Evolutionary conservation across 2,888 invertebrate genomes (phyloP).

Genomic region (Lepidonotus clava): DNA sequence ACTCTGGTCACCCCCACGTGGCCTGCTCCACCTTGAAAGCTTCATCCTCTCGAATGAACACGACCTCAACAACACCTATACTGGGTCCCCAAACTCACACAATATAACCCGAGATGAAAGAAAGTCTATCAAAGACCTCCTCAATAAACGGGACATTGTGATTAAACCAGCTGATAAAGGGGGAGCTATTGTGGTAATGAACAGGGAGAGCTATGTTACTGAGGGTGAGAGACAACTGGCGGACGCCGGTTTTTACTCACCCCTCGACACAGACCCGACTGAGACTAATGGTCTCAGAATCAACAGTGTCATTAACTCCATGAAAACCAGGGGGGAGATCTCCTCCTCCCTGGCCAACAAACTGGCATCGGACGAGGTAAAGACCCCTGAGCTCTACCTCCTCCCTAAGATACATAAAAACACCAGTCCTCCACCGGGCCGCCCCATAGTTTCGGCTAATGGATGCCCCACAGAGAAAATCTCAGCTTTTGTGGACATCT

Average conservation of each 20-base stretch:
- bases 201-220: background rate
- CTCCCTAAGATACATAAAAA: constrained; percentile 41
- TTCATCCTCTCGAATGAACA: background rate
- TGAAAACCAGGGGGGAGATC: background rate
- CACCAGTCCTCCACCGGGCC: background rate
- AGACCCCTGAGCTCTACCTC: background rate
- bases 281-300: background rate
- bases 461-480: constrained; percentile 31
- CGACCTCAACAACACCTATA: background rate
- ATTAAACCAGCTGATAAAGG: background rate
- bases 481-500: constrained; percentile 3
- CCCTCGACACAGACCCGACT: background rate
- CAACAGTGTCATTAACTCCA: background rate
- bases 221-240: background rate
- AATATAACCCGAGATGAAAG: background rate
- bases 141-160: background rate
- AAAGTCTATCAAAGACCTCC: background rate
- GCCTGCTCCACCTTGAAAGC: background rate
- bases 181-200: background rate
- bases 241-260: background rate
- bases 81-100: background rate
- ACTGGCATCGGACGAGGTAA: background rate
- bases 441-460: constrained; percentile 27
- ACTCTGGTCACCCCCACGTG: background rate
- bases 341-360: background rate